Evolutionary conservation across 2,113 vertebrate genomes (phyloP), one percentile per base, ranked within the genome.

Genomic region (Urocitellus parryii): DNA sequence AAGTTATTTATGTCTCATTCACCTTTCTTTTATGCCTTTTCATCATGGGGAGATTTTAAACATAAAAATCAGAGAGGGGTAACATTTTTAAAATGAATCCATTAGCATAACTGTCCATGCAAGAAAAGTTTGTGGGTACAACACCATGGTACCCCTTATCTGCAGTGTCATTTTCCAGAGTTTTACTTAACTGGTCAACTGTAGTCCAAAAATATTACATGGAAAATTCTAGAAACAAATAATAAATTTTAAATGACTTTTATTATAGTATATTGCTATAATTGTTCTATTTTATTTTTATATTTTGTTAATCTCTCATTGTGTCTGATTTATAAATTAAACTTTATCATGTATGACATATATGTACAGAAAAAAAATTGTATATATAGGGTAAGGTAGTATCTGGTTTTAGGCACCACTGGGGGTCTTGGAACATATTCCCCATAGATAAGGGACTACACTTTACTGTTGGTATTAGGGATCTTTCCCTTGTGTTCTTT

Each of bases 11-110:
- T 51, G 22, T 5, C 34, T 6, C 34, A 63, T 27, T 56, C 9
- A 51, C 4, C 12, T n/a, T 68, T 79, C 76, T 74, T 24, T 74
- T 24, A 58, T 11, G 7, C 34, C 61, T 95, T 82, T 82, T 78
- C 39, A 63, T 73, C 85, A 82, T 6, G 82, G 70, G 79, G 61
- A 45, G 0, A 53, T 90, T 92, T 91, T 90, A 20, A 87, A 45
- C 45, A 90, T 63, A 70, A 95, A 80, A 90, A 48, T 91, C 48
- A 84, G 5, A 78, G 51, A 63, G 91, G 76, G 51, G 11, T 27
- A 65, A 58, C 24, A 29, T 58, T 88, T 92, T 80, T 27, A 65
- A 45, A 86, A 53, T 6, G 12, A 8, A 70, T 10, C 56, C 63
- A 24, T 65, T 78, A 78, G 25, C n/a, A 56, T 70, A 34, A 81